A percentile compares a stretch with the other conserved stretches of the same genome.
These are phyloP conservation scores for Tribolium castaneum DNA, from an alignment of 1,140 invertebrate species.

Conservation along the genomic window DNA sequence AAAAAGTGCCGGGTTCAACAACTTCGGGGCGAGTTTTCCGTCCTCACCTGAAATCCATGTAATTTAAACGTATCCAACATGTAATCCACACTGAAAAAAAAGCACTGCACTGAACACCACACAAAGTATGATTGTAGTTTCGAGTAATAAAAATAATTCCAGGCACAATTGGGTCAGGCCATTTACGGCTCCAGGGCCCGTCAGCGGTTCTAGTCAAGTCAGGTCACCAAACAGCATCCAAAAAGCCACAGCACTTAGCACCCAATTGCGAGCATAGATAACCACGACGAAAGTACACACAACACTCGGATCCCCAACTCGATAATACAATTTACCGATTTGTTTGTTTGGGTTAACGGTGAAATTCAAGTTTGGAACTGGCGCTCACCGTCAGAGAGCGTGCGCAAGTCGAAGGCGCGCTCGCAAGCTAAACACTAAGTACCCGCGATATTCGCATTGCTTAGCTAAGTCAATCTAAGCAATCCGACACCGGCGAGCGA, in stretches of 20 bases:
- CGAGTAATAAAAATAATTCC: constrained; percentile 38
- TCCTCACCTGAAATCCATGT: constrained; percentile 34
- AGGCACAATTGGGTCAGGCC: constrained; percentile 26
- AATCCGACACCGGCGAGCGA: constrained; percentile 39
- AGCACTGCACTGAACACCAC: constrained; percentile 34
- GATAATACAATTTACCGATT: constrained; percentile 31
- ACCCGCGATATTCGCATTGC: constrained; percentile 43
- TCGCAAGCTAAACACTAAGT: constrained; percentile 40
- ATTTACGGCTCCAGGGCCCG: background rate
- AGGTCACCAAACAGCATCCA: constrained; percentile 2
- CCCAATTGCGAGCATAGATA: background rate
- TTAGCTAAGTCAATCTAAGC: constrained; percentile 51
- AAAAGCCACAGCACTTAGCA: background rate
- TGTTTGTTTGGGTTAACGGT: constrained; percentile 37
- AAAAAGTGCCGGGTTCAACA: constrained; percentile 4
- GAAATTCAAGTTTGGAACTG: constrained; percentile 43
- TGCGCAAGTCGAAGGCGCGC: constrained; percentile 35
- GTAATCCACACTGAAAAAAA: constrained; percentile 38
- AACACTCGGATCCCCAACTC: constrained; percentile 21
- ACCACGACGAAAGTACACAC: background rate
- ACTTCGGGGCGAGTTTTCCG: background rate
- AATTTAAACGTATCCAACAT: constrained; percentile 6
- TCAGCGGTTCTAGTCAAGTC: background rate
- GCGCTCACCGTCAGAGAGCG: constrained; percentile 37
- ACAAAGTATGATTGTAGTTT: background rate